Evolutionary conservation across 2,888 invertebrate genomes (phyloP).

Genomic region (Caenorhabditis japonica): DNA sequence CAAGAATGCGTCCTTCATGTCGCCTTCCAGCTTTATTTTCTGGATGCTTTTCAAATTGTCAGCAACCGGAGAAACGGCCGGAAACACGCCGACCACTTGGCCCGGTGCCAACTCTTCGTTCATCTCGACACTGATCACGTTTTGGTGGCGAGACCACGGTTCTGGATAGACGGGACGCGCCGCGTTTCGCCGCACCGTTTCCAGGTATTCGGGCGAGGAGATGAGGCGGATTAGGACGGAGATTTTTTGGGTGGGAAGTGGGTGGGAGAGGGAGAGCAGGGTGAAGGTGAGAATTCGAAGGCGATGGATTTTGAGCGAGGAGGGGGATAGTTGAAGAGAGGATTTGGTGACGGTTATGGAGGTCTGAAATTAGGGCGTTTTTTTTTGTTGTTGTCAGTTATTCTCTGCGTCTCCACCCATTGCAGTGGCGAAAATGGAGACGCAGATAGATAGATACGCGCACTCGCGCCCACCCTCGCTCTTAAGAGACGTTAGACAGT

Average conservation of each 20-base stretch:
- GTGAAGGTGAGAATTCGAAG: slow-evolving; percentile 54
- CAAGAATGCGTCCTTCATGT: slow-evolving; percentile 45
- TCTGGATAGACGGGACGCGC: slow-evolving; percentile 29
- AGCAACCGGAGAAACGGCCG: slow-evolving; percentile 57
- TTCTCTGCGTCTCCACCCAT: too few species aligned
- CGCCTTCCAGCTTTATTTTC: slow-evolving; percentile 24
- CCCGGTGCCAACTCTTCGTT: slow-evolving; percentile 59
- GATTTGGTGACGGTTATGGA: slow-evolving; percentile 11
- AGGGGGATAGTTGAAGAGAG: slow-evolving; percentile 19
- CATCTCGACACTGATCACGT: slow-evolving; percentile 35
- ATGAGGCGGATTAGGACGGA: slow-evolving; percentile 27
- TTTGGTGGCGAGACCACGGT: slow-evolving; percentile 27
- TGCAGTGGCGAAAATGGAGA: too few species aligned
- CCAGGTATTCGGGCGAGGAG: slow-evolving; percentile 40
- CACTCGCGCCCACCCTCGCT: too few species aligned
- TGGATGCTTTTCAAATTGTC: too few species aligned
- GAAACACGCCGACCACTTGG: slow-evolving; percentile 60
- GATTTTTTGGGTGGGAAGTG: background rate
- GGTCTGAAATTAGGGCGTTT: slow-evolving; percentile 25
- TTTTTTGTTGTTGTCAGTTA: too few species aligned
- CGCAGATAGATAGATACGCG: too few species aligned
- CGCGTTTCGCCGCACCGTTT: slow-evolving; percentile 14
- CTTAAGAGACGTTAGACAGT: too few species aligned
- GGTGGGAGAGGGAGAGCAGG: slow-evolving; percentile 23
- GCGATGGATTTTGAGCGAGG: slow-evolving; percentile 38